Percentiles rank a stretch among this genome's conserved stretches.
phyloP scores from a whole-genome alignment of 1,140 invertebrate species.

The Panulirus ornatus region DNA sequence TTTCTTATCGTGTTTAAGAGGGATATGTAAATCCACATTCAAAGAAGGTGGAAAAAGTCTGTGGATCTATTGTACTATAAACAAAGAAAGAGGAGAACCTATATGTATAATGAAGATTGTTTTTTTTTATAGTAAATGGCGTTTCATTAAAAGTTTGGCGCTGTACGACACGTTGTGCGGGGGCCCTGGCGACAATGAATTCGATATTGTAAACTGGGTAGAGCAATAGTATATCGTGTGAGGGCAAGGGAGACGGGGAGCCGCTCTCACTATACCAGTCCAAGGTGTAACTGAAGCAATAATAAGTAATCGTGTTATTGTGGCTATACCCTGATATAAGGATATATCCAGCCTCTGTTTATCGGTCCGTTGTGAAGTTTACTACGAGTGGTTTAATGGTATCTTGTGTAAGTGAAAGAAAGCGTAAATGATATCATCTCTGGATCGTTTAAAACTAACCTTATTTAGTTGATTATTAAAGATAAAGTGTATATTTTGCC shows the following conservation, averaged over 20 bases:
- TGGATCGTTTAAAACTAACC: no score
- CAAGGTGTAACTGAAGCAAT: conserved; percentile 44
- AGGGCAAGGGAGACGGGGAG: conserved; percentile 16
- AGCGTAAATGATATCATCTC: no score
- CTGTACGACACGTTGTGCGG: conserved; percentile 5
- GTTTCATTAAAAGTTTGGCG: conserved; percentile 23
- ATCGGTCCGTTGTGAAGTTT: not conserved
- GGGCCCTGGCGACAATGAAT: conserved; percentile 5
- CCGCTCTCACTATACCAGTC: conserved; percentile 21
- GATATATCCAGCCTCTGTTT: no score
- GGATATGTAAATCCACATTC: no score
- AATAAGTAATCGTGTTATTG: conserved; percentile 17
- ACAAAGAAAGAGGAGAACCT: no score
- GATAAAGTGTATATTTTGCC: not conserved
- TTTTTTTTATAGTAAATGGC: no score
- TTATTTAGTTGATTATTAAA: not conserved
- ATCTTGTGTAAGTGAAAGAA: not conserved
- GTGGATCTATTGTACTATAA: no score
- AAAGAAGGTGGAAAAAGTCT: no score
- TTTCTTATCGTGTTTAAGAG: no score
- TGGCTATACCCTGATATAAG: conserved; percentile 6
- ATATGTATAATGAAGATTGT: no score
- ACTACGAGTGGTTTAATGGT: not conserved
- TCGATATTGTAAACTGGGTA: conserved; percentile 41
- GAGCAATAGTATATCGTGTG: conserved; percentile 24